Evolutionary conservation across 2,797 vertebrate species (phyloP).

Genomic region (Melanotaenia pygmaea): DNA sequence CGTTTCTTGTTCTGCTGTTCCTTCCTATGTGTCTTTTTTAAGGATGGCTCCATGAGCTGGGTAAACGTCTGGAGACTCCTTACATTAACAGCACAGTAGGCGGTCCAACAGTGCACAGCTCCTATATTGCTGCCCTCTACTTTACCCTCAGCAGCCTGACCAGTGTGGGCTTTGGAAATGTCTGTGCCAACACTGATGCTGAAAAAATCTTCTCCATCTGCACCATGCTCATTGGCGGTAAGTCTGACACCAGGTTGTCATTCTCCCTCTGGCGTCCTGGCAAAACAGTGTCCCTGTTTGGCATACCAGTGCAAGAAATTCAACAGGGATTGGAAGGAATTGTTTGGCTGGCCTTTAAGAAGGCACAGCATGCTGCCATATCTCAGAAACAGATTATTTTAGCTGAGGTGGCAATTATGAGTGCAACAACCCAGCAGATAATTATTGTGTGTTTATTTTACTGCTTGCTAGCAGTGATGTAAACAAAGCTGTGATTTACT

Average conservation of each 20-base stretch:
- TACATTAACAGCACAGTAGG: slow-evolving; percentile 92
- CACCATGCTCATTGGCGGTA: slow-evolving; percentile 96
- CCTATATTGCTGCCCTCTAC: slow-evolving; percentile 97
- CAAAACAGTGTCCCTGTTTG: slow-evolving; percentile 25
- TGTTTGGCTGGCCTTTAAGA: slow-evolving; percentile 49
- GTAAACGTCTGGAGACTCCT: slow-evolving; percentile 92
- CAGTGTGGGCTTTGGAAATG: slow-evolving; percentile 95
- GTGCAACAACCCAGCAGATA: slow-evolving; percentile 25
- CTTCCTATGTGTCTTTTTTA: slow-evolving; percentile 19
- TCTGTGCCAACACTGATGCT: slow-evolving; percentile 95
- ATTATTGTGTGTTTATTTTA: slow-evolving; percentile 22
- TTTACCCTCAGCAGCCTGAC: slow-evolving; percentile 99
- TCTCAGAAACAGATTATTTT: slow-evolving; percentile 49
- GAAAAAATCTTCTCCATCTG: slow-evolving; percentile 99
- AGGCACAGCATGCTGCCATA: slow-evolving; percentile 40
- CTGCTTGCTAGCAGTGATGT: slow-evolving; percentile 14
- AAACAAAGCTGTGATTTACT: slow-evolving; percentile 14
- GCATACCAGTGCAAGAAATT: slow-evolving; percentile 30
- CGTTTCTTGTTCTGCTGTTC: slow-evolving; percentile 14
- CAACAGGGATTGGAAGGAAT: slow-evolving; percentile 45
- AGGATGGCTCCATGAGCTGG: slow-evolving; percentile 97
- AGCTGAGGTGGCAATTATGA: slow-evolving; percentile 48
- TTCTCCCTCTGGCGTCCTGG: slow-evolving; percentile 46
- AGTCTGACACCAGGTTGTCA: slow-evolving; percentile 53
- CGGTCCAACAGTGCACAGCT: slow-evolving; percentile 91